Percentiles rank a stretch among this genome's conserved stretches.
Conservation (phyloP, 2,888 invertebrate species). For the Diabrotica balteata region DNA sequence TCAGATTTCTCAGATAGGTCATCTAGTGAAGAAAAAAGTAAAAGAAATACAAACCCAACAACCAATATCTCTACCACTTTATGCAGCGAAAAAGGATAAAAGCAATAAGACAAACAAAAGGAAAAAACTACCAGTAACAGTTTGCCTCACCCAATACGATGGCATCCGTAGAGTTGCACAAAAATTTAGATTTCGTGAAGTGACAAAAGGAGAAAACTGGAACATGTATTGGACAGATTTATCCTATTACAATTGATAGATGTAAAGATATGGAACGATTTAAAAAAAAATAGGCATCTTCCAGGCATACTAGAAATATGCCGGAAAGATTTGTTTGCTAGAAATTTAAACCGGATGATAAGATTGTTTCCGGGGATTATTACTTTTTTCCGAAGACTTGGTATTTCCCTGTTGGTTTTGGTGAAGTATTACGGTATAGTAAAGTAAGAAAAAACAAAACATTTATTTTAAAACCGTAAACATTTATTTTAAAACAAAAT, state of each 20-base stretch:
- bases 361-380: slow-evolving; percentile 88
- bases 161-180: slow-evolving; percentile 74
- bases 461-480: slow-evolving; percentile 90
- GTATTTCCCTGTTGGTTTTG: slow-evolving; percentile 89
- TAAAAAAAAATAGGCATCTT: slow-evolving; percentile 88
- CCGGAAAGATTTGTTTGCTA: slow-evolving; percentile 86
- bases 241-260: slow-evolving; percentile 83
- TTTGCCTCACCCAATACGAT: slow-evolving; percentile 75
- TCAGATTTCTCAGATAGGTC: slow-evolving; percentile 47
- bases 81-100: slow-evolving; percentile 30
- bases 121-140: slow-evolving; percentile 59
- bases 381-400: slow-evolving; percentile 93
- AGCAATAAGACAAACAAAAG: slow-evolving; percentile 15
- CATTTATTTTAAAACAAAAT: slow-evolving; percentile 84
- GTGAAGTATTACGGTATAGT: slow-evolving; percentile 76
- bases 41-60: slow-evolving; percentile 20
- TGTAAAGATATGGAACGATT: slow-evolving; percentile 92
- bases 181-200: slow-evolving; percentile 78
- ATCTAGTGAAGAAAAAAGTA: slow-evolving; percentile 44
- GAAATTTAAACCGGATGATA: slow-evolving; percentile 89
- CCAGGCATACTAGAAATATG: slow-evolving; percentile 58
- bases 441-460: slow-evolving; percentile 75
- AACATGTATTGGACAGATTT: slow-evolving; percentile 91
- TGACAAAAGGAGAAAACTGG: slow-evolving; percentile 83
- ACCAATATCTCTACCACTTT: slow-evolving; percentile 17